Percentiles rank a stretch among this genome's conserved stretches.
phyloP scores from a whole-genome alignment of 1,140 invertebrate species.

The Zaprionus ghesquierei region DNA sequence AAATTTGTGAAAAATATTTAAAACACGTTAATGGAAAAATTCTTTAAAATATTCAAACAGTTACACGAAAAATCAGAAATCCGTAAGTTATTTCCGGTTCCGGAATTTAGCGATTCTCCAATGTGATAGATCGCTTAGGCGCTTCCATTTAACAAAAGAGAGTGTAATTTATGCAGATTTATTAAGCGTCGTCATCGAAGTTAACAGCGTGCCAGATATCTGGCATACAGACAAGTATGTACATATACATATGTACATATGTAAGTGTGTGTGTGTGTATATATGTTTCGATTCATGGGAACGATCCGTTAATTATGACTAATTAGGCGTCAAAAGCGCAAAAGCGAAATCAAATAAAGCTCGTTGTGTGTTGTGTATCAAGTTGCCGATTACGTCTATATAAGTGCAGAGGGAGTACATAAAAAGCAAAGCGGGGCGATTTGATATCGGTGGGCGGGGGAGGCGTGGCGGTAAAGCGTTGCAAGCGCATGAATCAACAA shows the following conservation, averaged over 20 bases:
- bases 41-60: not conserved
- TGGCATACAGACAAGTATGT: not conserved
- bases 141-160: not conserved
- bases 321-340: conserved; percentile 64
- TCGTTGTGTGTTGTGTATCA: not conserved
- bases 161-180: conserved; percentile 20
- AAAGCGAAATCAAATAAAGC: conserved; percentile 45
- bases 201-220: conserved; percentile 8
- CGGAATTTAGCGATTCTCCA: not conserved
- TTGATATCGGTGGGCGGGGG: not conserved
- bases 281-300: conserved; percentile 23
- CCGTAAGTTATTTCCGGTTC: not conserved
- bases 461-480: not conserved
- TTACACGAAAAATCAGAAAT: not conserved
- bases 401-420: conserved; percentile 36
- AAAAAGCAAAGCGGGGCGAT: conserved; percentile 24
- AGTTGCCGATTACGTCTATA: conserved; percentile 46
- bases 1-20: no score
- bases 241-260: not conserved
- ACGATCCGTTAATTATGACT: conserved; percentile 66
- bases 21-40: no score
- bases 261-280: not conserved
- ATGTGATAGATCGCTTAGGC: not conserved
- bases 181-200: not conserved
- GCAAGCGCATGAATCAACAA: conserved; percentile 38